A percentile compares a stretch with the other conserved stretches of the same genome.
Conservation (phyloP, 1,140 invertebrate genomes). For the Leptinotarsa defecta region DNA sequence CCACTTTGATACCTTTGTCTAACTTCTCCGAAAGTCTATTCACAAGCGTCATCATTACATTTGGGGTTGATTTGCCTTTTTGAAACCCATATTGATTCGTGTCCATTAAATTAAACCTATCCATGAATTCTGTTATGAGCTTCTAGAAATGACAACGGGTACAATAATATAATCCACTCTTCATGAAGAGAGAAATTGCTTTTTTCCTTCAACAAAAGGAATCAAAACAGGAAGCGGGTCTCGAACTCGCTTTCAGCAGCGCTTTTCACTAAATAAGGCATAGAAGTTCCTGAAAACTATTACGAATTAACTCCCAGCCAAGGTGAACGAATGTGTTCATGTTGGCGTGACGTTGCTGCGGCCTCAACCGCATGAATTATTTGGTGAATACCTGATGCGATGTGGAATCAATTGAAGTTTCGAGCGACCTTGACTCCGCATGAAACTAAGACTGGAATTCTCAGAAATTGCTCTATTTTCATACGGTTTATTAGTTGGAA, state of each 20-base stretch:
- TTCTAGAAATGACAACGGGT: no score
- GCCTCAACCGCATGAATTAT: constrained; percentile 5
- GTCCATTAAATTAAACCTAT: no score
- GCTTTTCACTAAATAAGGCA: neutral
- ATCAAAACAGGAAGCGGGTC: neutral
- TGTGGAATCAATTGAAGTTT: constrained; percentile 6
- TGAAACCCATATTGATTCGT: no score
- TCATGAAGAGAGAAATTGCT: no score
- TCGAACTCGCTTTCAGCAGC: neutral
- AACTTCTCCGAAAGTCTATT: no score
- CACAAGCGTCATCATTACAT: no score
- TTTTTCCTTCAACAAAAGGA: neutral
- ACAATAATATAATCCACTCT: no score
- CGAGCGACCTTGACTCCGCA: neutral
- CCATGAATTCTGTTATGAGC: no score
- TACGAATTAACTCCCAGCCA: neutral
- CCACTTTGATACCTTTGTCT: no score
- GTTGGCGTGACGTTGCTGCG: neutral
- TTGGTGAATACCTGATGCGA: neutral
- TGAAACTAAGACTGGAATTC: neutral
- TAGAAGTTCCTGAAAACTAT: neutral
- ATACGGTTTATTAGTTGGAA: neutral
- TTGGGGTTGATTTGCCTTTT: no score
- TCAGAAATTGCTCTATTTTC: neutral
- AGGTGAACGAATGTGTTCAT: neutral